Base-by-base conservation (phyloP, 2,888 invertebrate species). In the Trichacis sp. region DNA sequence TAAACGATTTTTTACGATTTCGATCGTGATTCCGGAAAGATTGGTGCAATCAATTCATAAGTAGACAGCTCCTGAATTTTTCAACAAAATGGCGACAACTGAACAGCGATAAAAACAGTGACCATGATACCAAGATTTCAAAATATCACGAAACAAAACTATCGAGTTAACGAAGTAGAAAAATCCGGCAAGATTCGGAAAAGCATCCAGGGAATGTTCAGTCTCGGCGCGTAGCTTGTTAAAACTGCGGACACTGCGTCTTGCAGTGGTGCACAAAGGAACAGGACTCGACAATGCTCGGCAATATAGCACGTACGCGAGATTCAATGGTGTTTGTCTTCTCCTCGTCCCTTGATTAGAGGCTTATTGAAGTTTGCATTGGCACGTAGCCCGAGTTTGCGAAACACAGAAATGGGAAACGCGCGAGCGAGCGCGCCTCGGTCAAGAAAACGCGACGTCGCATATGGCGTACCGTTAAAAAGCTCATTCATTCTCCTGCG, bases 261-360 rank as follows among this genome's bases (percentile, higher is more conserved):
- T 1, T 14, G 14, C 15, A n/a, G n/a, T n/a, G n/a, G n/a, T n/a
- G 29, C 29, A 46, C 30, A 38, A 49, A 54, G 48, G 20, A 30
- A 19, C 30, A 18, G 36, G 36, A 47, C 19, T 51, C 47, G 61
- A 43, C 40, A 33, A 49, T 36, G 17, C 49, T 30, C 47, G 45
- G 19, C 18, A 40, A 45, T 56, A 55, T 20, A 43, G 47, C 55
- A 64, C 64, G 55, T 56, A 46, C 30, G n/a, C 38, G 47, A 38
- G 30, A 65, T 65, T 50, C 45, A 56, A 61, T 52, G 51, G 55
- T 54, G 61, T 66, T 66, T 59, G 66, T 62, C 55, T 58, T 33
- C 36, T 45, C 58, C 55, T 58, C 48, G 51, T 62, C 46, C 61
- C 43, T 66, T 65, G 65, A 65, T 61, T 61, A 65, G 57, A 56